Evolutionary conservation across 2,888 invertebrate genomes (phyloP).

Genomic region (Periphyllus acericola): DNA sequence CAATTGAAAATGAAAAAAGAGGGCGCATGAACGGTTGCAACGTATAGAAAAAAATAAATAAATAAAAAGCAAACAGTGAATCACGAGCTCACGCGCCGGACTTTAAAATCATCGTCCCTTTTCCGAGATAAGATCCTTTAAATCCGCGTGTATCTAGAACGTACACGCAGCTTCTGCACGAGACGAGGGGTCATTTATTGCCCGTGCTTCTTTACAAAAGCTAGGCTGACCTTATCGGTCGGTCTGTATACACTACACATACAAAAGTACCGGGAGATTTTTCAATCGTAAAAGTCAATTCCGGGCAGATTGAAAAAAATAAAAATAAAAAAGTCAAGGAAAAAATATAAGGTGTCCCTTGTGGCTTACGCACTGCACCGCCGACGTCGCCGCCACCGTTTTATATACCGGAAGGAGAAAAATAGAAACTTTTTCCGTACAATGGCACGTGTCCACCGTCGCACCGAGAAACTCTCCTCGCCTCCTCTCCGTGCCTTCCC

Average conservation of each 20-base stretch:
- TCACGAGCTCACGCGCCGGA: slow-evolving; percentile 51
- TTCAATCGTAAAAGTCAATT: slow-evolving; percentile 60
- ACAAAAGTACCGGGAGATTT: slow-evolving; percentile 53
- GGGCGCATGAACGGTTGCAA: background rate
- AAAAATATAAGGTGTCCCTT: slow-evolving; percentile 47
- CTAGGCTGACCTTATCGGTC: slow-evolving; percentile 60
- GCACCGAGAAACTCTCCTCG: slow-evolving; percentile 7
- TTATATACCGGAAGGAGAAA: slow-evolving; percentile 21
- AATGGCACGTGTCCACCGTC: slow-evolving; percentile 40
- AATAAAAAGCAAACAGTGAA: slow-evolving; percentile 52
- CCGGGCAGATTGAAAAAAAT: slow-evolving; percentile 51
- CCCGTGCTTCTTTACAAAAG: slow-evolving; percentile 60
- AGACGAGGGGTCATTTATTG: slow-evolving; percentile 61
- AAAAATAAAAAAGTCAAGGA: slow-evolving; percentile 8
- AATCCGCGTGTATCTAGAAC: slow-evolving; percentile 50
- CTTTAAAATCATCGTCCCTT: slow-evolving; percentile 60
- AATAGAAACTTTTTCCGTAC: slow-evolving; percentile 48
- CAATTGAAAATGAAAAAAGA: slow-evolving; percentile 30
- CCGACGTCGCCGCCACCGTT: slow-evolving; percentile 1
- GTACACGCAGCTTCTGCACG: slow-evolving; percentile 9
- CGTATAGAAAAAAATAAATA: background rate
- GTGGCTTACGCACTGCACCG: slow-evolving; percentile 35
- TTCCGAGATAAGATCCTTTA: slow-evolving; percentile 59
- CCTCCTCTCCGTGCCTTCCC: no score
- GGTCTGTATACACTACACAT: background rate